phyloP scores from a whole-genome alignment of 2,797 vertebrate species.

The Liparis tanakae region DNA sequence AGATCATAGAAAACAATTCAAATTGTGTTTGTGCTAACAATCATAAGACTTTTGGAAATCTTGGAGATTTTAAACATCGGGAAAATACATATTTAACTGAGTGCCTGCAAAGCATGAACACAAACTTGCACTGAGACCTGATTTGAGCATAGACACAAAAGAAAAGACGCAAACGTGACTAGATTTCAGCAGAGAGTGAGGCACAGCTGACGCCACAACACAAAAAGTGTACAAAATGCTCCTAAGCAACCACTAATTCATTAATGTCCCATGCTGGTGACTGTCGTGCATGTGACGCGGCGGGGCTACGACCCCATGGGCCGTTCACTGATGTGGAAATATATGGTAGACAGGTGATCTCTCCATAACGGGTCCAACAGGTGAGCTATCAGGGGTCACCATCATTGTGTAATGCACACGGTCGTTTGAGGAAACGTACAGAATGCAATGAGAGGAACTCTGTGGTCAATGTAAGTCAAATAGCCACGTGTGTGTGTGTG shows the following conservation, averaged over 20 bases:
- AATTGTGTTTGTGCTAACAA: not conserved
- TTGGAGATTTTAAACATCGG: constrained; percentile 10
- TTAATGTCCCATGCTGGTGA: constrained; percentile 24
- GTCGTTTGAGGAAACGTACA: not conserved
- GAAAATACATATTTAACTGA: no score
- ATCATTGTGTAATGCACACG: not conserved
- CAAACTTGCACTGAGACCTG: no score
- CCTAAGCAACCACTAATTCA: not conserved
- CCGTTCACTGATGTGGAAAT: constrained; percentile 28
- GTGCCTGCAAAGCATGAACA: no score
- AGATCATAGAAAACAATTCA: not conserved
- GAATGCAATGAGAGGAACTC: not conserved
- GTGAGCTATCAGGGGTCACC: not conserved
- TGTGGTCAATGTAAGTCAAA: constrained; percentile 17
- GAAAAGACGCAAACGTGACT: constrained; percentile 37
- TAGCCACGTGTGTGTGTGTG: not conserved
- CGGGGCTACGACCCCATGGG: not conserved
- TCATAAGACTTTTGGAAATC: not conserved
- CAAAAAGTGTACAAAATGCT: constrained; percentile 15
- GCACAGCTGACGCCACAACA: not conserved
- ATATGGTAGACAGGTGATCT: constrained; percentile 33
- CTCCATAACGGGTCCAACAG: constrained; percentile 21
- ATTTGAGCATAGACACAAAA: constrained; percentile 22
- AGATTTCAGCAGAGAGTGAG: constrained; percentile 16
- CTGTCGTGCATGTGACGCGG: constrained; percentile 20